Evolutionary conservation across 2,888 invertebrate genomes (phyloP).

Genomic region (Lithophane socia): DNA sequence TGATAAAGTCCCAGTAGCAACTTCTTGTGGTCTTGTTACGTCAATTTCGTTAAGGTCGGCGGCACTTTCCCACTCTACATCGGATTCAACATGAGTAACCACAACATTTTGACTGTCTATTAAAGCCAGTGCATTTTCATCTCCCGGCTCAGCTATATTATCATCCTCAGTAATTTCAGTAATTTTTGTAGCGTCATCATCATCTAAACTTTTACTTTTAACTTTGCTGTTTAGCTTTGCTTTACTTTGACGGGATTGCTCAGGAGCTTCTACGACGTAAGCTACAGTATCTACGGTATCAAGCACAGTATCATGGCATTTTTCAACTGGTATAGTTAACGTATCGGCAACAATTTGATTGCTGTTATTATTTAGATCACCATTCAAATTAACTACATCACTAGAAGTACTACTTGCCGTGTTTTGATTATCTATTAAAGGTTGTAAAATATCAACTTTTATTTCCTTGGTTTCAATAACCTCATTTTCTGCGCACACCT

Average conservation of each 20-base stretch:
- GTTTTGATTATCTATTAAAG: slow-evolving; percentile 27
- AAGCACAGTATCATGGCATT: slow-evolving; percentile 26
- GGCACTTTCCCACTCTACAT: slow-evolving; percentile 91
- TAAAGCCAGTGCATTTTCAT: slow-evolving; percentile 76
- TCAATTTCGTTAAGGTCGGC: slow-evolving; percentile 79
- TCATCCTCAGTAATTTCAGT: slow-evolving; percentile 83
- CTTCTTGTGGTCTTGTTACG: slow-evolving; percentile 69
- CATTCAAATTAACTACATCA: slow-evolving; percentile 50
- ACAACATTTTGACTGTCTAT: slow-evolving; percentile 88
- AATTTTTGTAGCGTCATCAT: slow-evolving; percentile 86
- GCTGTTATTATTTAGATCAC: slow-evolving; percentile 78
- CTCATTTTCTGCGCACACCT: slow-evolving; percentile 23
- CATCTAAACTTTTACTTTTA: slow-evolving; percentile 89
- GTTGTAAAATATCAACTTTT: slow-evolving; percentile 40
- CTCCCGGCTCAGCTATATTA: slow-evolving; percentile 65
- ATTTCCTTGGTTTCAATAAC: slow-evolving; percentile 35
- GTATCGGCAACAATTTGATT: slow-evolving; percentile 54
- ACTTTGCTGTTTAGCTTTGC: slow-evolving; percentile 76
- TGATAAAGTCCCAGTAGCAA: slow-evolving; percentile 81
- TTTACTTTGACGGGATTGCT: slow-evolving; percentile 77
- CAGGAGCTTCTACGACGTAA: slow-evolving; percentile 87
- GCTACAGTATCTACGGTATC: slow-evolving; percentile 51
- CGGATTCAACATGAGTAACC: slow-evolving; percentile 92
- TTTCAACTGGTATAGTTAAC: slow-evolving; percentile 29
- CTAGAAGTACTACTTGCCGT: slow-evolving; percentile 49